Evolutionary conservation across 2,888 invertebrate species (phyloP), one percentile per base, ranked within the genome.

Genomic region (Macaria notata): DNA sequence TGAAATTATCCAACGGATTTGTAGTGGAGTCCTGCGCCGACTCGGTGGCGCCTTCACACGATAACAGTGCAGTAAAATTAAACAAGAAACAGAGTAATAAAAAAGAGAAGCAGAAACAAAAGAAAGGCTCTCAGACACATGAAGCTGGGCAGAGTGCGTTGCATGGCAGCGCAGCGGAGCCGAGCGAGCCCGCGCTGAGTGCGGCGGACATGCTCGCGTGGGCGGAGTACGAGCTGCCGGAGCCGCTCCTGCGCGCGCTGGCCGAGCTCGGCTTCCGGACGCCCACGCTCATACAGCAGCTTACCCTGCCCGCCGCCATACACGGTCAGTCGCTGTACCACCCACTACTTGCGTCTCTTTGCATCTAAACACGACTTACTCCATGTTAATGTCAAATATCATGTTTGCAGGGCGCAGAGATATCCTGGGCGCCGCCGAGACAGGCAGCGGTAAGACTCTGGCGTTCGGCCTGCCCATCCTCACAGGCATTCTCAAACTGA

Each of bases 391-490:
- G 33, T 36, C 4, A 6, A 6, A 36, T 36, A 7, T 36, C 5
- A 36, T 36, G 43, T 66, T 78, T 78, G 9, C 70, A 93, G 93
- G 95, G 43, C 93, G 95, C 48, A 93, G 96, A 84, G 99, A 99
- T 83, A 96, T 99, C 67, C 86, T 99, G 1, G 99, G 99, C n/a
- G 99, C 99, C 54, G 99, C 99, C 3, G 98, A 99, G 92, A 99
- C 99, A 0, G 99, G 99, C 0, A 99, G 98, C 84, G 99, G 99
- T 0, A 99, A 99, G 92, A 99, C 99, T 0, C 88, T 99, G 51
- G 99, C 99, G 0, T 99, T 99, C 90, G 98, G 97, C 0, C 96
- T 99, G 58, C 99, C 99, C 7, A 95, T 99, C 44, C 86, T 99
- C 56, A 92, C 94, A 53, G 97, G 97, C 9, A 98, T 99, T 63